Conservation (phyloP, 2,888 invertebrate species). For the Dicycla oo region DNA sequence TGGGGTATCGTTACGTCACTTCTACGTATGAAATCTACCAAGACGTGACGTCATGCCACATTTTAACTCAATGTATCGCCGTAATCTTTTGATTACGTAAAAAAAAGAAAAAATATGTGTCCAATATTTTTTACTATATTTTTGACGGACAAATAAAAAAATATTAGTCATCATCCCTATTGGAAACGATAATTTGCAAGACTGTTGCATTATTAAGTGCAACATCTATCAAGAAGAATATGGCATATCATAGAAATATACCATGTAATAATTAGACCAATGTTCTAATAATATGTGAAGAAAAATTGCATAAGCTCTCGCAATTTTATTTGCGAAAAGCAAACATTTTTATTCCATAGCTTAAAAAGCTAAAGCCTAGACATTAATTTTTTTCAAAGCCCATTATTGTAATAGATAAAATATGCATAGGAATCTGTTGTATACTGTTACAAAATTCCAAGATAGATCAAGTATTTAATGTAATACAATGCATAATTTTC, state of each 20-base stretch:
- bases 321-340: conserved; percentile 15
- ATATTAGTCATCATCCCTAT: no score
- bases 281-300: conserved; percentile 3
- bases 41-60: no score
- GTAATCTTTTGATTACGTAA: no score
- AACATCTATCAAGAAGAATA: conserved; percentile 7
- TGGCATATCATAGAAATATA: background rate
- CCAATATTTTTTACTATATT: no score
- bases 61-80: no score
- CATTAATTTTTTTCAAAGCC: conserved; percentile 18
- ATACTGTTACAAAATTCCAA: conserved; percentile 32
- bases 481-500: conserved; percentile 5
- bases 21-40: no score
- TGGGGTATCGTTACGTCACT: no score
- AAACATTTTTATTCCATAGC: conserved; percentile 14
- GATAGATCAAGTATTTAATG: conserved; percentile 11
- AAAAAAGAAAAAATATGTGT: no score
- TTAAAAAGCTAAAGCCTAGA: conserved; percentile 12
- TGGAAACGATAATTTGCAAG: conserved; percentile 17
- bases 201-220: conserved; percentile 6
- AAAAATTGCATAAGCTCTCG: conserved; percentile 26
- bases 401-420: conserved; percentile 20
- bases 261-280: conserved; percentile 8
- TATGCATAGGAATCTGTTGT: conserved; percentile 16
- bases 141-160: no score